A percentile compares a stretch with the other conserved stretches of the same genome.
These are phyloP conservation scores for Ormyrus rosae DNA, from an alignment of 2,888 invertebrate genomes.

Conservation along the genomic window DNA sequence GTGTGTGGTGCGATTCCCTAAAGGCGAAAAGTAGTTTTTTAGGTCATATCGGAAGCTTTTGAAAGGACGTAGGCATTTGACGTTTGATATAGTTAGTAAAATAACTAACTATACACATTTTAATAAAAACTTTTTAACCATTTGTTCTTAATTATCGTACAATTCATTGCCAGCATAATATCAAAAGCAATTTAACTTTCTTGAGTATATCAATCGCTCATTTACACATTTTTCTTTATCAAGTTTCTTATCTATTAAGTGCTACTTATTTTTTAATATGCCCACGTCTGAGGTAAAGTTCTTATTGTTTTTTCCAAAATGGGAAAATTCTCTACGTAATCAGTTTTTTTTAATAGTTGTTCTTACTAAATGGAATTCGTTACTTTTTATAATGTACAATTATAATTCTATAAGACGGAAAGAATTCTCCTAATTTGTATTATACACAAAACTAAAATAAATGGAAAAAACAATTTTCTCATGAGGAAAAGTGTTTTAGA, in stretches of 20 bases:
- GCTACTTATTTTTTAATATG: slow-evolving; percentile 8
- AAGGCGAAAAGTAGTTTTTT: slow-evolving; percentile 11
- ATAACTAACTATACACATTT: not conserved
- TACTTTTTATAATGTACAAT: too few relatives aligned
- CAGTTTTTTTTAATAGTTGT: not conserved
- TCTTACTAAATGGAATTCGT: too few relatives aligned
- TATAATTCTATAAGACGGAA: too few relatives aligned
- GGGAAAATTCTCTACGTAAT: not conserved
- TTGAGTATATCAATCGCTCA: too few relatives aligned
- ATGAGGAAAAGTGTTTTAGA: slow-evolving; percentile 16
- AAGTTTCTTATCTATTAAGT: too few relatives aligned
- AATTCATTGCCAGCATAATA: not conserved
- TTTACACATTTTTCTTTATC: too few relatives aligned
- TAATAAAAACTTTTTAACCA: slow-evolving; percentile 1
- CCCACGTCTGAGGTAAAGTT: slow-evolving; percentile 19
- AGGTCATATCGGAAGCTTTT: slow-evolving; percentile 12
- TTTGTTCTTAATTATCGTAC: not conserved
- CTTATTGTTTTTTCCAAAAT: slow-evolving; percentile 7
- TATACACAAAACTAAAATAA: not conserved
- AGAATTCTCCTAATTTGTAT: not conserved
- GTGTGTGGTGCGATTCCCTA: not conserved
- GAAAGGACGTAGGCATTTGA: slow-evolving; percentile 27
- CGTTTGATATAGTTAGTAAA: not conserved
- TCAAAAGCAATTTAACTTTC: not conserved
- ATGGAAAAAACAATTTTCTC: slow-evolving; percentile 18